Percentiles rank a stretch among this genome's conserved stretches.
These are phyloP conservation scores for Rhinichthys osculus DNA, from an alignment of 2,797 vertebrate genomes.

Conservation along the genomic window DNA sequence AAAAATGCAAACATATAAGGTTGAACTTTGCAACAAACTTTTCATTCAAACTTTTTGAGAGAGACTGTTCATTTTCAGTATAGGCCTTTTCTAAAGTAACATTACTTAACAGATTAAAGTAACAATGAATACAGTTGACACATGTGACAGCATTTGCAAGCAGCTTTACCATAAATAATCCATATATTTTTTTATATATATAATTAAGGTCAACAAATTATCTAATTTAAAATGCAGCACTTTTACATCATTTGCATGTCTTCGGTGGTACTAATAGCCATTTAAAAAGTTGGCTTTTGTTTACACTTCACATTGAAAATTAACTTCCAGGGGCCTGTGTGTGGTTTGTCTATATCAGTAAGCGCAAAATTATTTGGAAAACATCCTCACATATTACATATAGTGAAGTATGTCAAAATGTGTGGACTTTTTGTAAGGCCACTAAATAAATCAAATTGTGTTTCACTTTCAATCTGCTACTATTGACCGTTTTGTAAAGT, in stretches of 20 bases:
- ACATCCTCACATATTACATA: not conserved
- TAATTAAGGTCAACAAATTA: not conserved
- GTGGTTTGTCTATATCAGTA: constrained; percentile 62
- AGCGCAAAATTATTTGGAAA: not conserved
- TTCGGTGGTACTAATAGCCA: not conserved
- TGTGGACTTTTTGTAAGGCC: not conserved
- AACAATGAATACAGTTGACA: not conserved
- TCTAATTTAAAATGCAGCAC: not conserved
- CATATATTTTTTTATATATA: too few species aligned
- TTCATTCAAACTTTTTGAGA: not conserved
- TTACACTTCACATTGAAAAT: constrained; percentile 92
- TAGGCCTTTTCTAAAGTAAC: not conserved
- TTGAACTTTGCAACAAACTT: not conserved
- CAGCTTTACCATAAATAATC: not conserved
- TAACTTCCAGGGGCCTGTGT: constrained; percentile 7
- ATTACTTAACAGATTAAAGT: not conserved
- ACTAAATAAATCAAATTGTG: not conserved
- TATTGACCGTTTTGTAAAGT: not conserved
- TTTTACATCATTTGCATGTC: constrained; percentile 28
- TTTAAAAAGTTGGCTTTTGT: constrained; percentile 76
- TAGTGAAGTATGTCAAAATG: not conserved
- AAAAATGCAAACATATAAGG: not conserved
- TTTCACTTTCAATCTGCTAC: not conserved
- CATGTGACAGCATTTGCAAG: not conserved
- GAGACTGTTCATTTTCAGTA: not conserved